Evolutionary conservation across 2,113 vertebrate genomes (phyloP).

Genomic region (Chionomys nivalis): DNA sequence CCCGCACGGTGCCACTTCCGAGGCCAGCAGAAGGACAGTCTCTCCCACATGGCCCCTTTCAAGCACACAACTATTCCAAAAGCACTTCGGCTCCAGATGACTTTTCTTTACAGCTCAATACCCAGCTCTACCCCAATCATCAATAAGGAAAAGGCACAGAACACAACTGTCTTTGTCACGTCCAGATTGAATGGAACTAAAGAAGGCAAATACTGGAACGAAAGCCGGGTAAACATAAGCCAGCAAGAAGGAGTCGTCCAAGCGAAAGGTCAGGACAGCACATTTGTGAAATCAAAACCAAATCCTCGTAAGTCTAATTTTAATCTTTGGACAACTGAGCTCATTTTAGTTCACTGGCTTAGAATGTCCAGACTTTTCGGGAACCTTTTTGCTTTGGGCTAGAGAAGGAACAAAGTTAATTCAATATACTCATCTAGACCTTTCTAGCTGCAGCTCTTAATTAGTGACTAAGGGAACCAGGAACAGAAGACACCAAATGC

Average conservation of each 20-base stretch:
- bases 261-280: not conserved
- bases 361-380: not conserved
- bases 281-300: not conserved
- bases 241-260: not conserved
- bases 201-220: not conserved
- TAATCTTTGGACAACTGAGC: not conserved
- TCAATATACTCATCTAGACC: not conserved
- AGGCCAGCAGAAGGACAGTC: not conserved
- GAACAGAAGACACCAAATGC: not conserved
- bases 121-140: not conserved
- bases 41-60: not conserved
- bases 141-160: not conserved
- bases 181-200: not conserved
- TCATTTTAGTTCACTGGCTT: not conserved
- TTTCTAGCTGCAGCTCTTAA: not conserved
- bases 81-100: not conserved
- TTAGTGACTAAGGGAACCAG: not conserved
- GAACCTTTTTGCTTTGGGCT: not conserved
- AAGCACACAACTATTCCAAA: not conserved
- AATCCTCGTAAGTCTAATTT: not conserved
- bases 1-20: not conserved
- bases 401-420: not conserved
- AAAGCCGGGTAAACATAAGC: not conserved
- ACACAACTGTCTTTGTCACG: not conserved
- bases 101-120: not conserved